Conservation (phyloP, 1,140 invertebrate species). For the Saccostrea cuccullata region DNA sequence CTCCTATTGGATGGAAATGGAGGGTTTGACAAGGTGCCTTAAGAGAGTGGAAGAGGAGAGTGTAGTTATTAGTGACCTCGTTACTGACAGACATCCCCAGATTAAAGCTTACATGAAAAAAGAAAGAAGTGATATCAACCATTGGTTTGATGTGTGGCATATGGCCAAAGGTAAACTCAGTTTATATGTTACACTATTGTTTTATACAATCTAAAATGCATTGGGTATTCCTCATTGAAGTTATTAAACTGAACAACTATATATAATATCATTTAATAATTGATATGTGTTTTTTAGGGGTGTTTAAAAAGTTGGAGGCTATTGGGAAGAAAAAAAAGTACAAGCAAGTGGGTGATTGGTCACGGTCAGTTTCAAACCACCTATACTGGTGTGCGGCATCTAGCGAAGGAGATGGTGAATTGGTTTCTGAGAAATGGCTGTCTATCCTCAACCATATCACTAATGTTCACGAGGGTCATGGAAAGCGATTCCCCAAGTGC, state of each 20-base stretch:
- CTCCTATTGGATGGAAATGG: constrained; percentile 21
- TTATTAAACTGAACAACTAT: no score
- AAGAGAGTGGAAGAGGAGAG: neutral
- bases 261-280: neutral
- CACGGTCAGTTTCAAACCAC: constrained; percentile 53
- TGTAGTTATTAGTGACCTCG: neutral
- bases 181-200: no score
- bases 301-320: constrained; percentile 47
- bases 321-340: constrained; percentile 36
- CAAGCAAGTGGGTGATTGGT: constrained; percentile 37
- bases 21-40: neutral
- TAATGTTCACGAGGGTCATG: no score
- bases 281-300: constrained; percentile 15
- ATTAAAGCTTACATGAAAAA: no score
- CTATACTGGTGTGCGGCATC: constrained; percentile 55
- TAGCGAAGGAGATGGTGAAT: constrained; percentile 48
- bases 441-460: no score
- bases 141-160: no score
- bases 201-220: no score
- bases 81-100: neutral
- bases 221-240: no score
- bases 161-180: neutral
- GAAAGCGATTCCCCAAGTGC: constrained; percentile 37
- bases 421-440: neutral
- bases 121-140: no score